Evolutionary conservation across 2,888 invertebrate genomes (phyloP), one percentile per base, ranked within the genome.

Genomic region (Drosophila anceps): DNA sequence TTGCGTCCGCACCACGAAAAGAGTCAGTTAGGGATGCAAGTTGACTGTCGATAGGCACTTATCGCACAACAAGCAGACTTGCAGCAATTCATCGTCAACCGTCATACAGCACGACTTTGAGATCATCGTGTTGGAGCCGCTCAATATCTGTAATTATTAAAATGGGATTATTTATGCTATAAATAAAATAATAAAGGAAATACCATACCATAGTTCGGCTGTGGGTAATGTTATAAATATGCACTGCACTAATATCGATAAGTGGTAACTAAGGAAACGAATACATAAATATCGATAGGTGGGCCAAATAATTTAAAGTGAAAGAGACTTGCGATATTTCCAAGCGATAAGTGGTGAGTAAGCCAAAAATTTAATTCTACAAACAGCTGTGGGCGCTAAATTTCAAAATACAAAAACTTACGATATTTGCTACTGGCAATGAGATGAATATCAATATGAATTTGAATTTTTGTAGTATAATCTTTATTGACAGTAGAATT

Each of bases 401-500:
- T 57, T 57, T 43, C 9, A 41, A 41, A 31, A 13, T 15, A 7
- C 4, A 2, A 0, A 31, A 4, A 15, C 31, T 24, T 57, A 31
- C 41, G 31, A 57, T 31, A 29, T 55, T 55, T 12, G 35, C 4
- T 0, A 18, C 5, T 31, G 35, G 12, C 5, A 20, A 4, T 8
- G 37, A 15, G 10, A 24, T 0, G 15, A 43, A 29, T 33, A 44
- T 8, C 4, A 2, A 18, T 15, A 24, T 0, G 15, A 43, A 29
- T 33, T 37, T 8, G 7, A 2, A 18, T 15, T 15, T 20, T 67
- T 15, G 9, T 59, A 39, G 65, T 71, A 64, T 79, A 71, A 70
- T 76, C 44, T 84, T 88, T 84, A 87, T 85, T 87, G 88, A 89
- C 90, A 89, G 76, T 89, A 80, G 73, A 88, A 82, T 84, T 81